Evolutionary conservation across 1,140 invertebrate genomes (phyloP).

Genomic region (Drosophila burlai): DNA sequence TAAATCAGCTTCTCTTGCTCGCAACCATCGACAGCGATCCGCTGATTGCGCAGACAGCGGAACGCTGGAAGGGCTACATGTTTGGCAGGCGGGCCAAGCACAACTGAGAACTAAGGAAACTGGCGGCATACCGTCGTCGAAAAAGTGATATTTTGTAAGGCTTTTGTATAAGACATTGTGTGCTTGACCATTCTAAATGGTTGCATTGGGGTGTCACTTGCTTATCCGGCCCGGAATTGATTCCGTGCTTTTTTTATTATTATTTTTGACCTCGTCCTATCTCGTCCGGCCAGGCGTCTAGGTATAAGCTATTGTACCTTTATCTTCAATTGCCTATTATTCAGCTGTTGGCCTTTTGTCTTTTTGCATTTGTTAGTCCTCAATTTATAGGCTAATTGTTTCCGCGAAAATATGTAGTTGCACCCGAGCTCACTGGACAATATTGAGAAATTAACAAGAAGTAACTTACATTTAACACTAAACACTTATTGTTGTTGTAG

Average conservation of each 20-base stretch:
- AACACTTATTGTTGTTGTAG: slow-evolving; percentile 49
- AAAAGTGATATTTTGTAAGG: slow-evolving; percentile 60
- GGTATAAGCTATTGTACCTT: slow-evolving; percentile 63
- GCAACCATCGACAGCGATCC: slow-evolving; percentile 94
- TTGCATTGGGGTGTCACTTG: slow-evolving; percentile 38
- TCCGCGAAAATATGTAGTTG: slow-evolving; percentile 48
- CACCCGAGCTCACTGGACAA: slow-evolving; percentile 70
- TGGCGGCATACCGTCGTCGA: slow-evolving; percentile 56
- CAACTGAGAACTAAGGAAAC: slow-evolving; percentile 87
- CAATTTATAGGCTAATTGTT: slow-evolving; percentile 57
- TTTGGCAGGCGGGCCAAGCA: slow-evolving; percentile 96
- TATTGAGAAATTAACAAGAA: slow-evolving; percentile 41
- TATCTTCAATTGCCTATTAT: slow-evolving; percentile 57
- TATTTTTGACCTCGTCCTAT: slow-evolving; percentile 20
- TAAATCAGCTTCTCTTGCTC: slow-evolving; percentile 97
- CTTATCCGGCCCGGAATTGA: slow-evolving; percentile 14
- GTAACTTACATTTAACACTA: slow-evolving; percentile 28
- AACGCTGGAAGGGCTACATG: slow-evolving; percentile 98
- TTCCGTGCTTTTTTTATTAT: slow-evolving; percentile 11
- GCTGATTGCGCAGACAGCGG: slow-evolving; percentile 93
- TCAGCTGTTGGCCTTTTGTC: slow-evolving; percentile 34
- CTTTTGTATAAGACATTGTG: slow-evolving; percentile 24
- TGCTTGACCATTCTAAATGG: slow-evolving; percentile 68
- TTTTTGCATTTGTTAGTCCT: slow-evolving; percentile 49
- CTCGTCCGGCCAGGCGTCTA: slow-evolving; percentile 19